phyloP scores from a whole-genome alignment of 2,888 invertebrate species.

The Chironomus tentans region DNA sequence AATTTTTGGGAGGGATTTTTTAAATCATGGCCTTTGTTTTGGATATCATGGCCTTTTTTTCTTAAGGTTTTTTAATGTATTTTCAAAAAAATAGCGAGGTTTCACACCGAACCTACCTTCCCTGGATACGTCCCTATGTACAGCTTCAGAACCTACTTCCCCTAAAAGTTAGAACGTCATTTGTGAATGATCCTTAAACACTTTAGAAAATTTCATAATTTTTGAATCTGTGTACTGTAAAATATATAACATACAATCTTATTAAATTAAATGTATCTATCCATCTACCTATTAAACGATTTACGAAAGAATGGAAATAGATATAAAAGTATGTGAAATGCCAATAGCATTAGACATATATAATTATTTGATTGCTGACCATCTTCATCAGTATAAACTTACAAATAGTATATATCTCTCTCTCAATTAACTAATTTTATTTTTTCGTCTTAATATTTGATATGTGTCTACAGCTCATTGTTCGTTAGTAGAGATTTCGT shows the following conservation, averaged over 20 bases:
- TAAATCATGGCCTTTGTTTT: too few relatives aligned
- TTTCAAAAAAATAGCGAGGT: too few relatives aligned
- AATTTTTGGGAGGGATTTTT: too few relatives aligned
- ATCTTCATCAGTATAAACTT: constrained; percentile 20
- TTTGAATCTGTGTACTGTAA: too few relatives aligned
- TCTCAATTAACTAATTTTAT: constrained; percentile 24
- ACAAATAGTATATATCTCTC: constrained; percentile 12
- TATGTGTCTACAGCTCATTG: not conserved
- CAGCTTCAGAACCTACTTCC: too few relatives aligned
- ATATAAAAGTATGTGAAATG: not conserved
- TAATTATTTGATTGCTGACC: constrained; percentile 27
- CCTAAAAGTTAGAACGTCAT: too few relatives aligned
- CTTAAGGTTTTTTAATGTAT: too few relatives aligned
- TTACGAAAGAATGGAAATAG: not conserved
- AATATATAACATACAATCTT: constrained; percentile 5
- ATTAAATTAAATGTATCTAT: not conserved
- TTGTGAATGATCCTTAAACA: too few relatives aligned
- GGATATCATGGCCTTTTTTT: too few relatives aligned
- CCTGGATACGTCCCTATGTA: too few relatives aligned
- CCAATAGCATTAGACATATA: not conserved
- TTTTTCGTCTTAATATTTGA: constrained; percentile 9
- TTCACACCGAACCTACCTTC: too few relatives aligned
- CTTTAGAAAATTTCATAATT: not conserved
- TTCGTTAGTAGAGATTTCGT: not conserved
- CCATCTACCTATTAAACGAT: constrained; percentile 22